phyloP scores from a whole-genome alignment of 2,113 vertebrate species.

The Chelonoidis abingdonii region DNA sequence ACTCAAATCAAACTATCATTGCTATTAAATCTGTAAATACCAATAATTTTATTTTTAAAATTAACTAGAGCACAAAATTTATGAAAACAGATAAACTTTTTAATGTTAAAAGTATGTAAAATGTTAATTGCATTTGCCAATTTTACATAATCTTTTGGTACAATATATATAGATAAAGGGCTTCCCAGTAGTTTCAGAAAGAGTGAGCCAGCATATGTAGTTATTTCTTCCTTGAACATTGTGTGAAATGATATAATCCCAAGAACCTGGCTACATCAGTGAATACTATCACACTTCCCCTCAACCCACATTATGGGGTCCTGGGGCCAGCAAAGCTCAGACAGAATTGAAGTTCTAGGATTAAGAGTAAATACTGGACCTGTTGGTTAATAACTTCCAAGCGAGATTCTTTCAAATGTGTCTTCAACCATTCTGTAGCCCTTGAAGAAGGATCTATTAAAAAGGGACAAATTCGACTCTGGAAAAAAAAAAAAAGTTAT shows the following conservation, averaged over 20 bases:
- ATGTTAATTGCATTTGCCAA: background rate
- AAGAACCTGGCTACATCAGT: background rate
- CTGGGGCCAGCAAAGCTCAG: background rate
- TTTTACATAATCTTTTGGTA: background rate
- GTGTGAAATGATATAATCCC: background rate
- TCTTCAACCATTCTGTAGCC: conserved; percentile 94
- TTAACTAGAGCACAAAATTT: background rate
- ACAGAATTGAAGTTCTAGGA: background rate
- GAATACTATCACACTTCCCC: background rate
- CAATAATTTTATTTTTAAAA: background rate
- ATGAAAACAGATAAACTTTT: background rate
- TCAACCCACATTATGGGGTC: background rate
- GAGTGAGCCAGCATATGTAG: background rate
- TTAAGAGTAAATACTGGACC: conserved; percentile 72
- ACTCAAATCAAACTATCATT: background rate
- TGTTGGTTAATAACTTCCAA: conserved; percentile 97
- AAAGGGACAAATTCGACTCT: conserved; percentile 95
- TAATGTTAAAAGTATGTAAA: background rate
- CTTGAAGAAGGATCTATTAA: conserved; percentile 95
- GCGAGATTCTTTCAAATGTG: conserved; percentile 89
- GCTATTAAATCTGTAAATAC: background rate
- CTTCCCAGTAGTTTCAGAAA: background rate
- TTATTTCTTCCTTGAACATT: background rate
- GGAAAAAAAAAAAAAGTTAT: background rate
- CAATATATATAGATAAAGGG: background rate